A percentile compares a stretch with the other conserved stretches of the same genome.
Conservation (phyloP, 2,113 vertebrate genomes). For the Cricetomys ansorgei region DNA sequence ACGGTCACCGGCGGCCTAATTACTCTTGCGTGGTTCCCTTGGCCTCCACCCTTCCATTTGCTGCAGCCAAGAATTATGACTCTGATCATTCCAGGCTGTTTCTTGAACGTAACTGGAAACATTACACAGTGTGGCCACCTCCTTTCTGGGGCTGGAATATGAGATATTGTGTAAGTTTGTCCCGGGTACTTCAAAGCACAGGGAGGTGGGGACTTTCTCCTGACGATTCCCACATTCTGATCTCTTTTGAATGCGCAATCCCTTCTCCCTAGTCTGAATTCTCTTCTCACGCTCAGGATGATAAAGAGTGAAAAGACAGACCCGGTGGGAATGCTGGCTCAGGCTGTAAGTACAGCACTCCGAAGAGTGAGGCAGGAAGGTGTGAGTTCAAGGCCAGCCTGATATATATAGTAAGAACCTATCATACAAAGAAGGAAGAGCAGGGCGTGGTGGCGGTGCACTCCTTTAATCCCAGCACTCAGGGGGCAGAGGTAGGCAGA, state of each 20-base stretch:
- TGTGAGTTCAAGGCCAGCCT: background rate
- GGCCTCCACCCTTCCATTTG: background rate
- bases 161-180: slow-evolving; percentile 56
- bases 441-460: too few relatives aligned
- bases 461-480: too few relatives aligned
- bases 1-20: slow-evolving; percentile 11
- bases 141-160: slow-evolving; percentile 54
- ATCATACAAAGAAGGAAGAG: background rate
- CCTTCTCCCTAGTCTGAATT: background rate
- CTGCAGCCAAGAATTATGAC: slow-evolving; percentile 30
- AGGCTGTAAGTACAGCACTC: too few relatives aligned
- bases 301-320: slow-evolving; percentile 13
- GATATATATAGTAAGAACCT: background rate
- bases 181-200: slow-evolving; percentile 18
- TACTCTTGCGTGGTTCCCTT: slow-evolving; percentile 24
- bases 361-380: background rate
- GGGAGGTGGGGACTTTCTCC: background rate
- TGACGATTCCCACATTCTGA: slow-evolving; percentile 31
- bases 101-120: slow-evolving; percentile 58
- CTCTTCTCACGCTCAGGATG: background rate
- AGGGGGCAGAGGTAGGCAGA: too few relatives aligned
- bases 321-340: background rate
- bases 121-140: background rate
- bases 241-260: background rate
- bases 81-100: slow-evolving; percentile 68